phyloP scores from a whole-genome alignment of 2,888 invertebrate genomes.

The Saturnia japonica region DNA sequence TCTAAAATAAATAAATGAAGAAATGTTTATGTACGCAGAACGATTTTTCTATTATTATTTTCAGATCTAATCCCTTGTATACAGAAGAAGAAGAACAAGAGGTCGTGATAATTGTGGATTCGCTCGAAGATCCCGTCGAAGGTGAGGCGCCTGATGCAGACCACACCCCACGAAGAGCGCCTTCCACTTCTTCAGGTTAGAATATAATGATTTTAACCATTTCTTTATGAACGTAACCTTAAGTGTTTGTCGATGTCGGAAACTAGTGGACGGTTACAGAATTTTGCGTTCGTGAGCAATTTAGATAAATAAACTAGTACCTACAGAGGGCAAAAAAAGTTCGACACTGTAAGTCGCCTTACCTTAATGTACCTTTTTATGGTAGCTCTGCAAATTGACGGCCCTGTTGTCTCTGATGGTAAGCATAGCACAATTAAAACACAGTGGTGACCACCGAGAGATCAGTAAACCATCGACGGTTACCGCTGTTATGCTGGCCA shows the following conservation, averaged over 20 bases:
- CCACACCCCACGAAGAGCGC: slow-evolving; percentile 64
- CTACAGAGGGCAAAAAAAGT: too few species aligned
- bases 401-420: too few species aligned
- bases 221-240: background rate
- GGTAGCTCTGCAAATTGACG: too few species aligned
- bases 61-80: slow-evolving; percentile 73
- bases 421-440: too few species aligned
- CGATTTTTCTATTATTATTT: slow-evolving; percentile 16
- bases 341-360: too few species aligned
- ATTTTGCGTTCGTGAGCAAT: background rate
- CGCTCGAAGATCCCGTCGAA: slow-evolving; percentile 58
- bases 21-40: background rate
- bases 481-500: too few species aligned
- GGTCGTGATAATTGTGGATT: slow-evolving; percentile 76
- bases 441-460: too few species aligned
- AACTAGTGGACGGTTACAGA: background rate
- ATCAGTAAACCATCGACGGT: too few species aligned
- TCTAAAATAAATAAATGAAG: background rate
- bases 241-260: background rate
- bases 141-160: slow-evolving; percentile 47
- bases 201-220: background rate
- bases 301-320: background rate
- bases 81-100: slow-evolving; percentile 77
- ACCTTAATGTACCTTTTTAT: too few species aligned
- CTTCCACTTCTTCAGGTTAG: slow-evolving; percentile 73